These are phyloP conservation scores for Porites lobata DNA, from an alignment of 92 coral and sea anemone species.

Conservation along the genomic window DNA sequence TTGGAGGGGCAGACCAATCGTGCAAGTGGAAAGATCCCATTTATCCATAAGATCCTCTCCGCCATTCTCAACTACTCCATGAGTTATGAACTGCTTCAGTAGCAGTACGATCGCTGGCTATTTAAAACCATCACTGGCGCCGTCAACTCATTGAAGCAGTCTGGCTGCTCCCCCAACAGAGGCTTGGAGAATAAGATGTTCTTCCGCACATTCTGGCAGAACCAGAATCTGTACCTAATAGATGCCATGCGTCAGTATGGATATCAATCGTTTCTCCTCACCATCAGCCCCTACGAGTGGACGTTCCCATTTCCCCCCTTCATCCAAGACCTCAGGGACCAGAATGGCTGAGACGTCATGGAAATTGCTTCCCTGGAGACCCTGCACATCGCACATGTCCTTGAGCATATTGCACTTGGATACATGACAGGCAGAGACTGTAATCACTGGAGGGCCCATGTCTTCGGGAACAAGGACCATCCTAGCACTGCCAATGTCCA, in stretches of 20 bases:
- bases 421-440: conserved; percentile 56
- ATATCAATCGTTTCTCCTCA: conserved; percentile 51
- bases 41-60: not conserved
- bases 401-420: conserved; percentile 59
- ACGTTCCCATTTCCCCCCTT: conserved; percentile 70
- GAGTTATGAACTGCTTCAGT: conserved; percentile 58
- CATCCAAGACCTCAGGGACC: not conserved
- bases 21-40: conserved; percentile 9
- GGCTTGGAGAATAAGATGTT: conserved; percentile 59
- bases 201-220: conserved; percentile 55
- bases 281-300: conserved; percentile 72
- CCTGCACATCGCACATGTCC: conserved; percentile 41
- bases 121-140: conserved; percentile 66
- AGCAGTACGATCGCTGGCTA: conserved; percentile 57
- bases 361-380: conserved; percentile 48
- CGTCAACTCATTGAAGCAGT: conserved; percentile 6
- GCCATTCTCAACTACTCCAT: conserved; percentile 18
- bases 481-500: not conserved
- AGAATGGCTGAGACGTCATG: conserved; percentile 44
- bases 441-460: conserved; percentile 49
- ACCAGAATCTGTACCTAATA: conserved; percentile 58
- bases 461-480: conserved; percentile 5
- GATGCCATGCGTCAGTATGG: conserved; percentile 73
- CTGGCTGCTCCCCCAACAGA: conserved; percentile 49
- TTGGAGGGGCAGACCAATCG: not conserved